Conservation (phyloP, 2,113 vertebrate species). For the Myrmophylax atrothorax region DNA sequence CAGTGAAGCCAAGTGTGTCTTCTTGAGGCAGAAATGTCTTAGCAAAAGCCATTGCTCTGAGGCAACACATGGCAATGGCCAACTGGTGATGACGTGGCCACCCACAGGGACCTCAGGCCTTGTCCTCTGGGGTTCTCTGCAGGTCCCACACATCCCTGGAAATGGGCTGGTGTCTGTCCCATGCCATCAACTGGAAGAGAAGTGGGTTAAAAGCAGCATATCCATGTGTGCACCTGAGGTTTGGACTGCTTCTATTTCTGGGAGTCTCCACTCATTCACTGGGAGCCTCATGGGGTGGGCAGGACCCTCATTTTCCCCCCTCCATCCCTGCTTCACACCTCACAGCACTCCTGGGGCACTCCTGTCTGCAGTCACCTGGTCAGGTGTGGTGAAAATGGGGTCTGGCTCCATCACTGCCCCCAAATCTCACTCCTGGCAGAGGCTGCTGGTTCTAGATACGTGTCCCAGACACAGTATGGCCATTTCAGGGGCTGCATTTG, state of each 20-base stretch:
- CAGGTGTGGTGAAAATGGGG: background rate
- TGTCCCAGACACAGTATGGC: background rate
- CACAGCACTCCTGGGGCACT: background rate
- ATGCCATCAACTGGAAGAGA: fast-evolving
- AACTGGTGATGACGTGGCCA: fast-evolving
- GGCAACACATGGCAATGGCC: background rate
- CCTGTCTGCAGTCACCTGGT: background rate
- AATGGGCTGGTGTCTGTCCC: background rate
- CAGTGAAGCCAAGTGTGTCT: background rate
- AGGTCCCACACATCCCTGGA: background rate
- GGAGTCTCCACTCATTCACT: background rate
- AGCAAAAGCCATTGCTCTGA: background rate
- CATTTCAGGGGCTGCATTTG: background rate
- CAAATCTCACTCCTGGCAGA: background rate
- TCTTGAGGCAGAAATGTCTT: background rate
- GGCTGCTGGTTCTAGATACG: background rate
- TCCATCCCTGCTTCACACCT: background rate
- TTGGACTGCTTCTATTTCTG: fast-evolving
- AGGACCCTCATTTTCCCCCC: background rate
- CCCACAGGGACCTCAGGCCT: background rate
- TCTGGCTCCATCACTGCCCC: background rate
- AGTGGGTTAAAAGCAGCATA: background rate
- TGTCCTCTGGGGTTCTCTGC: background rate
- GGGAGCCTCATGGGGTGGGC: background rate
- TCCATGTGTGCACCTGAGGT: background rate